Percentiles rank a stretch among this genome's conserved stretches.
Evolutionary conservation across 2,888 invertebrate species (phyloP).

Genomic region (Drosophila anomalata): DNA sequence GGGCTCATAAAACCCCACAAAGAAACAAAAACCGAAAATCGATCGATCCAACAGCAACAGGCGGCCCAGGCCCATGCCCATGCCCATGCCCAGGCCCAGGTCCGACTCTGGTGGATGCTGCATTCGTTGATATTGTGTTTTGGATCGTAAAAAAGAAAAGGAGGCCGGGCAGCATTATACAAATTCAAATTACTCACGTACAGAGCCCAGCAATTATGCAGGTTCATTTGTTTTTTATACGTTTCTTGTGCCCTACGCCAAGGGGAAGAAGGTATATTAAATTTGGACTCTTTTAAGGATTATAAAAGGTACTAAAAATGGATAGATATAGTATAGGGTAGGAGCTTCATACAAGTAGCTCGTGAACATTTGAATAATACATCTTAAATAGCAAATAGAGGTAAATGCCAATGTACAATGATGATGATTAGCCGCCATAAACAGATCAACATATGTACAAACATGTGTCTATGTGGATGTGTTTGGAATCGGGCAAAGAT

Average conservation of each 20-base stretch:
- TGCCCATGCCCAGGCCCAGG: not conserved
- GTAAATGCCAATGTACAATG: conserved; percentile 54
- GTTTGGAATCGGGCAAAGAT: conserved; percentile 47
- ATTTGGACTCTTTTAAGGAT: conserved; percentile 5
- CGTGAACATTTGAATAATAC: conserved; percentile 32
- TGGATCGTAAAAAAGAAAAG: conserved; percentile 37
- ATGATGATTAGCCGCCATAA: conserved; percentile 76
- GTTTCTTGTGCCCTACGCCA: conserved; percentile 8
- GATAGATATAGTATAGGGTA: not conserved
- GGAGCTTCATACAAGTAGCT: not conserved
- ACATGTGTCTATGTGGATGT: conserved; percentile 48
- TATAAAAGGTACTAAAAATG: not conserved
- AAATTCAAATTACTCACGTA: conserved; percentile 69
- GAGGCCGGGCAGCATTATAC: conserved; percentile 37
- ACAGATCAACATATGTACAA: conserved; percentile 69
- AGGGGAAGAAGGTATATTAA: not conserved
- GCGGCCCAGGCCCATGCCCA: not conserved
- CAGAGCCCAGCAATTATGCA: conserved; percentile 64
- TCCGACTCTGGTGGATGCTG: not conserved
- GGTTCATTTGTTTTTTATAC: conserved; percentile 63
- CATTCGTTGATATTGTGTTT: conserved; percentile 39
- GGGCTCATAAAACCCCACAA: conserved; percentile 68
- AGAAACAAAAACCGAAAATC: conserved; percentile 26
- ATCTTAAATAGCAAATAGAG: conserved; percentile 51
- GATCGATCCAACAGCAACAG: conserved; percentile 24